These are phyloP conservation scores for Neelides sp. DNA, from an alignment of 1,140 invertebrate genomes.

Conservation along the genomic window DNA sequence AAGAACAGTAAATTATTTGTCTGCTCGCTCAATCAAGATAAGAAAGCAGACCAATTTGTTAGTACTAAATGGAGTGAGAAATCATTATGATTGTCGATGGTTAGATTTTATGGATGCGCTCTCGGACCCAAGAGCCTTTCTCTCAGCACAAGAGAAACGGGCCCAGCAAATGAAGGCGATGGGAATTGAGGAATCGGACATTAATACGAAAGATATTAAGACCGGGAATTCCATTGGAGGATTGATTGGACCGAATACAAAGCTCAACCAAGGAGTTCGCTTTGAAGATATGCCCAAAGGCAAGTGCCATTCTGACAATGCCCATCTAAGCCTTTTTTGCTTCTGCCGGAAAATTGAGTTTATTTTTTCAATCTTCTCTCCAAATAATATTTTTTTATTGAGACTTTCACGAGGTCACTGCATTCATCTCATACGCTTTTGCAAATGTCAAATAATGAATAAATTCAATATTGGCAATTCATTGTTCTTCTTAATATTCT, in stretches of 20 bases:
- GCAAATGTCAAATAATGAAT: too few species aligned
- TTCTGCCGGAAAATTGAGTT: not conserved
- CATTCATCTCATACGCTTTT: not conserved
- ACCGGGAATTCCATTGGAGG: constrained; percentile 26
- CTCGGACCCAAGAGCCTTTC: constrained; percentile 85
- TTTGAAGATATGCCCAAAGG: constrained; percentile 29
- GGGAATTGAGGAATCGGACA: constrained; percentile 75
- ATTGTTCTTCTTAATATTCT: too few species aligned
- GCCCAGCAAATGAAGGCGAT: constrained; percentile 85
- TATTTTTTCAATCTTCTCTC: not conserved
- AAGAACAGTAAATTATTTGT: not conserved
- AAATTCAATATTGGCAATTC: too few species aligned
- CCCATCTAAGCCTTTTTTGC: not conserved
- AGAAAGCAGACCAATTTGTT: too few species aligned
- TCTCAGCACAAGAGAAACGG: constrained; percentile 74
- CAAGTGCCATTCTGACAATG: not conserved
- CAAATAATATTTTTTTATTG: not conserved
- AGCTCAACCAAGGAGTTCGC: constrained; percentile 22
- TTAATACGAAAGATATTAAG: constrained; percentile 38
- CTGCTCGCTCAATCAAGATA: not conserved
- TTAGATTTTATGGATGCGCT: constrained; percentile 93
- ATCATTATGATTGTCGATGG: too few species aligned
- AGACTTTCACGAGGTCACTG: not conserved
- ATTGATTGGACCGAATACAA: constrained; percentile 21
- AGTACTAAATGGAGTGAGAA: too few species aligned